phyloP scores from a whole-genome alignment of 2,888 invertebrate genomes.

The Geotrupes spiniger region DNA sequence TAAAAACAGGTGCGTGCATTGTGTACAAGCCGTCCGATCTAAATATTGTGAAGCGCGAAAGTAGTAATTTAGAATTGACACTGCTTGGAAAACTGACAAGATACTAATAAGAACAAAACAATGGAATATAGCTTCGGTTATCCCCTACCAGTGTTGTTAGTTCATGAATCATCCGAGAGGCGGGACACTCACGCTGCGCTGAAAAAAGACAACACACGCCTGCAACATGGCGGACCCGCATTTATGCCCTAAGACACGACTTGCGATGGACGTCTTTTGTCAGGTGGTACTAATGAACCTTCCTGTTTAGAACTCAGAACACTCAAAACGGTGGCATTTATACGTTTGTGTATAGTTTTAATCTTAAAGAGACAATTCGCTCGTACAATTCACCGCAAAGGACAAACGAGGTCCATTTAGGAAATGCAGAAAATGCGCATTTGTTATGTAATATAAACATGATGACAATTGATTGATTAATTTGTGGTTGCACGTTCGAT shows the following conservation, averaged over 20 bases:
- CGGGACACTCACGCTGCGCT: constrained; percentile 35
- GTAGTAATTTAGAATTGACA: constrained; percentile 14
- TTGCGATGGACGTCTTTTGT: constrained; percentile 20
- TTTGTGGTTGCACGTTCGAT: too few species aligned
- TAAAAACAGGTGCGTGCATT: constrained; percentile 7
- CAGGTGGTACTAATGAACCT: constrained; percentile 17
- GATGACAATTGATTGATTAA: too few species aligned
- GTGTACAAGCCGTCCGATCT: constrained; percentile 10
- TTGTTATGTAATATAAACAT: too few species aligned
- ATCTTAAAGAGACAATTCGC: too few species aligned
- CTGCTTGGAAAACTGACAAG: background rate
- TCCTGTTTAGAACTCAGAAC: constrained; percentile 4
- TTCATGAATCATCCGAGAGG: constrained; percentile 42
- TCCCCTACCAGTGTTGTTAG: constrained; percentile 25
- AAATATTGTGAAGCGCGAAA: constrained; percentile 25
- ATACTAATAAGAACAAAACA: constrained; percentile 16
- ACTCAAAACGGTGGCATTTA: constrained; percentile 11
- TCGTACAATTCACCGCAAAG: too few species aligned
- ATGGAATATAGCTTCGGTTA: constrained; percentile 25
- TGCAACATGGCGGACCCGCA: constrained; percentile 41
- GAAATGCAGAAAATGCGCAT: too few species aligned
- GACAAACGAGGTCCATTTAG: too few species aligned
- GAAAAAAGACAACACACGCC: constrained; percentile 44
- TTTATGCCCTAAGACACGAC: constrained; percentile 16
- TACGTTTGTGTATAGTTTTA: too few species aligned